Evolutionary conservation across 1,140 invertebrate genomes (phyloP), one percentile per base, ranked within the genome.

Genomic region (Argopecten irradians): DNA sequence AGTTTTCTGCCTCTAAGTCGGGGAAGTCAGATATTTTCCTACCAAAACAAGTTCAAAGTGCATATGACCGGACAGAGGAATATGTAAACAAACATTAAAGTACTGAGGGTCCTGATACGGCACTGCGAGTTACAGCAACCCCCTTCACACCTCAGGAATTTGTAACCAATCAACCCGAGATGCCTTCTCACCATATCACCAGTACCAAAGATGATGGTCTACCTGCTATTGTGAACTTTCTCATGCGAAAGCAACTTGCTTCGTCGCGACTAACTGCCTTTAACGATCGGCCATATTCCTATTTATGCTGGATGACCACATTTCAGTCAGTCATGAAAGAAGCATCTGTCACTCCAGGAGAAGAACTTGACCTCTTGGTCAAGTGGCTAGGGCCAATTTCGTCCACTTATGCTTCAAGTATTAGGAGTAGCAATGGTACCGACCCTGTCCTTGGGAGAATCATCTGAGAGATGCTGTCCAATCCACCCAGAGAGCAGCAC

Each of bases 401-500:
- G n/a, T n/a, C n/a, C n/a, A n/a, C n/a, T n/a, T n/a, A n/a, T n/a
- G n/a, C n/a, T n/a, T n/a, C n/a, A n/a, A n/a, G n/a, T n/a, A n/a
- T n/a, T n/a, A n/a, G n/a, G n/a, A n/a, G n/a, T n/a, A n/a, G n/a
- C n/a, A n/a, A n/a, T n/a, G n/a, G n/a, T n/a, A n/a, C n/a, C n/a
- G n/a, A n/a, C n/a, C n/a, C n/a, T n/a, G n/a, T n/a, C n/a, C n/a
- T n/a, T n/a, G n/a, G n/a, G 36, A 86, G 87, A 19, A 39, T 19
- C 43, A 55, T 55, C 43, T 11, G 43, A 55, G 16, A 55, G 43
- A 19, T 19, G 0, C 5, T 89, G 86, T 46, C 89, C 89, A 9
- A 55, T 89, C 7, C 89, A 89, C 82, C 46, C 43, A 22, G 82
- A n/a, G 13, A 46, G 41, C 39, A 34, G 46, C 16, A 87, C 35